These are phyloP conservation scores for Tiliacea aurago DNA, from an alignment of 2,888 invertebrate genomes.

Conservation along the genomic window DNA sequence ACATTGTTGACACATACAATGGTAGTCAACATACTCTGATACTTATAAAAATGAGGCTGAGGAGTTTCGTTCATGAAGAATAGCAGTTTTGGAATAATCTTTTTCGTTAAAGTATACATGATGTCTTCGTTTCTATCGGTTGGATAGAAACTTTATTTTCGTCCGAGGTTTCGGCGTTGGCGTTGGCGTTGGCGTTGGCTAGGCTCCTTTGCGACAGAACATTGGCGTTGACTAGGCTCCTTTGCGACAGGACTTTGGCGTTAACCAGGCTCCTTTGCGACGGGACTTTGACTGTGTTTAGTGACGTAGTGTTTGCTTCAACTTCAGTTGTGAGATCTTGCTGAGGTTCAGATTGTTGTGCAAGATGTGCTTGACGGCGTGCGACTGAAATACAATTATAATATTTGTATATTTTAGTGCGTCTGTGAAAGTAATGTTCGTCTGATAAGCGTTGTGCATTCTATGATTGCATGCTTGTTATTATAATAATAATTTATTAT, in stretches of 20 bases:
- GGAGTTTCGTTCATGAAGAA: conserved; percentile 25
- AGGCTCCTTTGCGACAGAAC: neutral
- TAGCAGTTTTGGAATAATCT: conserved; percentile 37
- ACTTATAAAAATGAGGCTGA: conserved; percentile 35
- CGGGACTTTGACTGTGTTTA: neutral
- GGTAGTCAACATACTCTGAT: conserved; percentile 36
- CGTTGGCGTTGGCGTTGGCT: neutral
- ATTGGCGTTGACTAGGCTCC: neutral
- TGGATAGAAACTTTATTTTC: conserved; percentile 5
- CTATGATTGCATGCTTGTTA: neutral
- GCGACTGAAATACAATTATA: conserved; percentile 56
- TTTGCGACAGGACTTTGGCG: neutral
- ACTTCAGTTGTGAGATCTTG: conserved; percentile 2
- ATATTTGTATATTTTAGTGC: neutral
- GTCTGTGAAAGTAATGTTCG: no score
- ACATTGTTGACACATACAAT: conserved; percentile 43
- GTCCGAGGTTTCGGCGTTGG: conserved; percentile 4
- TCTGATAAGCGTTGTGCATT: neutral
- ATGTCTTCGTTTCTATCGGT: neutral
- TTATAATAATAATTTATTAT: neutral
- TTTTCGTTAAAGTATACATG: conserved; percentile 42
- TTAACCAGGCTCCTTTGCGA: conserved; percentile 22
- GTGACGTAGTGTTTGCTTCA: neutral
- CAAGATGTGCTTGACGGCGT: conserved; percentile 52
- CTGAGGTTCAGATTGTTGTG: conserved; percentile 25